Evolutionary conservation across 2,888 invertebrate species (phyloP).

Genomic region (Apoderus coryli): DNA sequence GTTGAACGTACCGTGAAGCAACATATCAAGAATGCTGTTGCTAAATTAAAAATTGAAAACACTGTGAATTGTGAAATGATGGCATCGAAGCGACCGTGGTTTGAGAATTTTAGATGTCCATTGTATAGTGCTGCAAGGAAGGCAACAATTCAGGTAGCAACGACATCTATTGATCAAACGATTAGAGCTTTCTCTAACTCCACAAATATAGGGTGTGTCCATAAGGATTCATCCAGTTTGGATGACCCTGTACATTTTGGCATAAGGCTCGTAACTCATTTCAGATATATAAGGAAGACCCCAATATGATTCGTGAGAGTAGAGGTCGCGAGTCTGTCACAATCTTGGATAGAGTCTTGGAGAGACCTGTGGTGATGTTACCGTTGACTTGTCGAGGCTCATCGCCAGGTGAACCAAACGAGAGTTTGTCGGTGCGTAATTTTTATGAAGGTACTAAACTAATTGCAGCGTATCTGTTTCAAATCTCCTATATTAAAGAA

Average conservation of each 20-base stretch:
- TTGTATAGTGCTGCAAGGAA: slow-evolving; percentile 32
- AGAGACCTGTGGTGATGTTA: slow-evolving; percentile 30
- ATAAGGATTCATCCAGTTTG: not conserved
- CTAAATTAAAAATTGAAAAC: slow-evolving; percentile 26
- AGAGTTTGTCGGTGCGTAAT: slow-evolving; percentile 30
- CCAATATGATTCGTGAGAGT: slow-evolving; percentile 33
- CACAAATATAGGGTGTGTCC: too few species aligned
- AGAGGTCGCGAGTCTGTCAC: slow-evolving; percentile 28
- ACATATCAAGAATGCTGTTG: slow-evolving; percentile 23
- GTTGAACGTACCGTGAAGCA: slow-evolving; percentile 18
- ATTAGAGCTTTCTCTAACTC: too few species aligned
- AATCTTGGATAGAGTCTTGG: slow-evolving; percentile 29
- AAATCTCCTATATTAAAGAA: too few species aligned
- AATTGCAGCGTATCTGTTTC: slow-evolving; percentile 32
- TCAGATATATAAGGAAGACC: slow-evolving; percentile 34
- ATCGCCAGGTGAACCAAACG: slow-evolving; percentile 27
- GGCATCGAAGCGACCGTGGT: slow-evolving; percentile 29
- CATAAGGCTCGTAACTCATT: slow-evolving; percentile 8
- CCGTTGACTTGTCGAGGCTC: slow-evolving; percentile 29
- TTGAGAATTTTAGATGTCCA: slow-evolving; percentile 28
- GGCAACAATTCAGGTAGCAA: slow-evolving; percentile 31
- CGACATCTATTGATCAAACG: too few species aligned
- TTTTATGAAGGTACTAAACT: slow-evolving; percentile 34
- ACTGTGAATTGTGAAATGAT: slow-evolving; percentile 25
- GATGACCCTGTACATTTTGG: not conserved